Percentiles rank a stretch among this genome's conserved stretches.
These are phyloP conservation scores for Danionella dracula DNA, from an alignment of 2,797 vertebrate genomes.

Conservation along the genomic window DNA sequence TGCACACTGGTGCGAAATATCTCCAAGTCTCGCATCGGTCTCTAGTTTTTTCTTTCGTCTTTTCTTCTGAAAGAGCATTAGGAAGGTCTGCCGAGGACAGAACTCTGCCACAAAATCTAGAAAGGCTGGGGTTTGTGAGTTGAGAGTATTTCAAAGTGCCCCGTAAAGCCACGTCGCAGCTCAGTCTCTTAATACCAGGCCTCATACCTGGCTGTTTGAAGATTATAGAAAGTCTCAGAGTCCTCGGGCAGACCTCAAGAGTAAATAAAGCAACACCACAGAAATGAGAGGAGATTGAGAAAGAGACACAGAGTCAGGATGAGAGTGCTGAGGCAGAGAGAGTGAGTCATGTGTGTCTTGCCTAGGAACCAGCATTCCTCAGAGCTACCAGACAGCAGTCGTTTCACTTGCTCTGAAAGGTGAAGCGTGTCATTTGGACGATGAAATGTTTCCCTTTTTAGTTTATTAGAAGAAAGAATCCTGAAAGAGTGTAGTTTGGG, in stretches of 20 bases:
- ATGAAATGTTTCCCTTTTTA: background rate
- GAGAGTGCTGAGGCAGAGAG: background rate
- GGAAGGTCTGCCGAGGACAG: conserved; percentile 35
- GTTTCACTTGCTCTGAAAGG: background rate
- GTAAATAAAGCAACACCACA: conserved; percentile 37
- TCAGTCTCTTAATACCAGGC: conserved; percentile 41
- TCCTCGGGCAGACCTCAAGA: conserved; percentile 27
- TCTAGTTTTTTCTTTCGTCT: conserved; percentile 31
- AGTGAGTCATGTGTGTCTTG: conserved; percentile 14
- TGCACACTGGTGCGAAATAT: conserved; percentile 37
- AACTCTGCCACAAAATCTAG: conserved; percentile 34
- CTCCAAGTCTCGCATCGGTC: conserved; percentile 38
- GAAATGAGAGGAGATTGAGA: background rate
- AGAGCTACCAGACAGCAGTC: background rate
- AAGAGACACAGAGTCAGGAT: background rate
- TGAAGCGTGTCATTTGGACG: background rate
- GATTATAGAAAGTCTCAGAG: conserved; percentile 40
- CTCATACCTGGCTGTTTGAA: conserved; percentile 41
- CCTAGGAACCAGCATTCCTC: background rate
- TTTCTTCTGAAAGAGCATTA: conserved; percentile 44
- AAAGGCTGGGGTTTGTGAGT: conserved; percentile 30
- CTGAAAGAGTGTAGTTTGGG: background rate
- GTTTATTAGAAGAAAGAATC: too few species aligned
- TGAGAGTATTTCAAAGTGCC: conserved; percentile 51
- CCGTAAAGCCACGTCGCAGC: conserved; percentile 48